phyloP scores from a whole-genome alignment of 1,140 invertebrate genomes.

The Ips typographus region DNA sequence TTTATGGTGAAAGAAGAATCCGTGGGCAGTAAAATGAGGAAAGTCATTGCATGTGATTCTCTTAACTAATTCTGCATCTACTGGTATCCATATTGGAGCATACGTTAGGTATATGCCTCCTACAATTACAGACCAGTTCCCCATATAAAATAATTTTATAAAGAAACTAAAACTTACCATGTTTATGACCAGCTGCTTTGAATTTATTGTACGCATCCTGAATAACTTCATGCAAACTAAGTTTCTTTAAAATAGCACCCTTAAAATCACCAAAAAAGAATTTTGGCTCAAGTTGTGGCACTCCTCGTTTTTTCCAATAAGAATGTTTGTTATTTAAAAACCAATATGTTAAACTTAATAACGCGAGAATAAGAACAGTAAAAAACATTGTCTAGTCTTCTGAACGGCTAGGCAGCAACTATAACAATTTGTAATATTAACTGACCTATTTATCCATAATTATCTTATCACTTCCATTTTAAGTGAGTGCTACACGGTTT shows the following conservation, averaged over 20 bases:
- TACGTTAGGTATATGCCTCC: conserved; percentile 26
- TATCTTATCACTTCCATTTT: too few relatives aligned
- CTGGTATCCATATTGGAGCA: conserved; percentile 21
- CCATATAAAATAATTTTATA: not conserved
- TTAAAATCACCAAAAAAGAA: conserved; percentile 27
- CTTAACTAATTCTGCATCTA: conserved; percentile 19
- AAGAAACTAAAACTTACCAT: conserved; percentile 11
- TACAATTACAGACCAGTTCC: not conserved
- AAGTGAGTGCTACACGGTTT: too few relatives aligned
- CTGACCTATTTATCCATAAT: too few relatives aligned
- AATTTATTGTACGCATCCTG: conserved; percentile 7
- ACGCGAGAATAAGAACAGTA: too few relatives aligned
- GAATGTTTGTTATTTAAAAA: conserved; percentile 14
- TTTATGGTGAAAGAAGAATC: conserved; percentile 19
- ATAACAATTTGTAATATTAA: too few relatives aligned
- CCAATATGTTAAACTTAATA: too few relatives aligned
- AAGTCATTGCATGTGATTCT: conserved; percentile 20
- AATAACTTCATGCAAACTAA: conserved; percentile 7
- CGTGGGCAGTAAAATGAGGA: conserved; percentile 11
- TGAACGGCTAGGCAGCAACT: too few relatives aligned
- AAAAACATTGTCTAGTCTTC: too few relatives aligned
- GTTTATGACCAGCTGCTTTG: conserved; percentile 7
- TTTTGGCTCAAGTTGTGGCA: conserved; percentile 16
- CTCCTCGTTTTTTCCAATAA: conserved; percentile 19
- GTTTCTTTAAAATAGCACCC: not conserved